Percentiles rank a stretch among this genome's conserved stretches.
These are phyloP conservation scores for Aleiodes alternator DNA, from an alignment of 2,888 invertebrate genomes.

Conservation along the genomic window DNA sequence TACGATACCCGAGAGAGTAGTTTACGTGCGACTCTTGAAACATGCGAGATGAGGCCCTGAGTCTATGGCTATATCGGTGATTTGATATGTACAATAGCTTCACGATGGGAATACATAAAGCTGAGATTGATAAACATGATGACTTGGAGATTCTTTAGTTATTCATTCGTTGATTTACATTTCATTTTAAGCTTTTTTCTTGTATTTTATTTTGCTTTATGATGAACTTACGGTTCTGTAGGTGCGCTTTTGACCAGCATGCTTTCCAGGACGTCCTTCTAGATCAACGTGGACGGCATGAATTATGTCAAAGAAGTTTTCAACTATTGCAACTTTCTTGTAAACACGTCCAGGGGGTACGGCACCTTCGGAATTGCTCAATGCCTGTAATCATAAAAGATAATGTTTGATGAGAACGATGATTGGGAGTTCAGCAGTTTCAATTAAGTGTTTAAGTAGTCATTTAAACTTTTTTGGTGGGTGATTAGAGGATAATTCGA, in stretches of 20 bases:
- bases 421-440: background rate
- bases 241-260: constrained; percentile 97
- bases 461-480: too few species aligned
- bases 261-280: constrained; percentile 93
- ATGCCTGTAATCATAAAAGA: constrained; percentile 79
- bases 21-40: constrained; percentile 66
- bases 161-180: background rate
- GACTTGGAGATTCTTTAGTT: background rate
- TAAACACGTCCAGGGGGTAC: constrained; percentile 80
- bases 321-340: constrained; percentile 96
- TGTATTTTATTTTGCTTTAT: constrained; percentile 19
- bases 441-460: background rate
- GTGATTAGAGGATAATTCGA: background rate
- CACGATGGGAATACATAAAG: constrained; percentile 55
- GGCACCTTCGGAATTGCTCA: constrained; percentile 79
- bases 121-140: constrained; percentile 61
- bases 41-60: constrained; percentile 69
- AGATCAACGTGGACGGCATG: constrained; percentile 96
- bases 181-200: background rate
- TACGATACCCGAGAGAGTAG: constrained; percentile 69
- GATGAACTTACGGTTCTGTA: constrained; percentile 90
- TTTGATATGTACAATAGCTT: constrained; percentile 67
- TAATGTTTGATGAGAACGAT: background rate
- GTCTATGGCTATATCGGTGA: constrained; percentile 66
- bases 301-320: constrained; percentile 97